Base-by-base conservation (phyloP, 2,888 invertebrate genomes). In the Chorisops tibialis region DNA sequence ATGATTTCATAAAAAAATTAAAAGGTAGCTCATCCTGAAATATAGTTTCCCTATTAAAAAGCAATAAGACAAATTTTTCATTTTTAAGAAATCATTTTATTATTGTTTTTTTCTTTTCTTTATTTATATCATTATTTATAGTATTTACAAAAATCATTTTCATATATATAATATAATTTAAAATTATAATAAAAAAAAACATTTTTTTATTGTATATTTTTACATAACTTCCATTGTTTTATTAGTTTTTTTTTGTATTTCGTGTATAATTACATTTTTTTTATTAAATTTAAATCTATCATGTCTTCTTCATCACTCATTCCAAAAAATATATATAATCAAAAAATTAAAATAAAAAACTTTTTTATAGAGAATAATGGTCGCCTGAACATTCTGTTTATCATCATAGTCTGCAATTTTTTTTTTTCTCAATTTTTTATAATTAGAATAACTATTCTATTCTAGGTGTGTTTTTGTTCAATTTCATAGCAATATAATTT, bases 261-360 rank as follows among this genome's bases (percentile, higher is more conserved):
- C 12, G 18, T 35, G n/a, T 50, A 50, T 35, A 48, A 16, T 14
- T 38, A 38, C n/a, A 6, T 52, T 48, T 48, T 24, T 48, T 16
- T 22, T 21, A 12, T 48, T 48, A 11, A 3, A 45, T 45, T 52
- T 52, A n/a, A 18, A 16, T 52, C 12, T 18, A 52, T 52, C 37
- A 50, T 50, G 30, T 50, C 30, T 50, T 52, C 52, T 39, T 52
- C 52, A 52, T 52, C 52, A 52, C 22, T 38, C 52, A 52, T 52
- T 52, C 52, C 38, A 52, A 22, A 24, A 49, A 12, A 39, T 21
- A 52, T n/a, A n/a, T n/a, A n/a, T n/a, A n/a, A n/a, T n/a, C n/a
- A n/a, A n/a, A n/a, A n/a, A n/a, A n/a, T n/a, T n/a, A n/a, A n/a
- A n/a, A n/a, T n/a, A n/a, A n/a, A n/a, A n/a, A n/a, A n/a, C n/a